These are phyloP conservation scores for Psettodes erumei DNA, from an alignment of 2,113 vertebrate genomes.

Conservation along the genomic window DNA sequence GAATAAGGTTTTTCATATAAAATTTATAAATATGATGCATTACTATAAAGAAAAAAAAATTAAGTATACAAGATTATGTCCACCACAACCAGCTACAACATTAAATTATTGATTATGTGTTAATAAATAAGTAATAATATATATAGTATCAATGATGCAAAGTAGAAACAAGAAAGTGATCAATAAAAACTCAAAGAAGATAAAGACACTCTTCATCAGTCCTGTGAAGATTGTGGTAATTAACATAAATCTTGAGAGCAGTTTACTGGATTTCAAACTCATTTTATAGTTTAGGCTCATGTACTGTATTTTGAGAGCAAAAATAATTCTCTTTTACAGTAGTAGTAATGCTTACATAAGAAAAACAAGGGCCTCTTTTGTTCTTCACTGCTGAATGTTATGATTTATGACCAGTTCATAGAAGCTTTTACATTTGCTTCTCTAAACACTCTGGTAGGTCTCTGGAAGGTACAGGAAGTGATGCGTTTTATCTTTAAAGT, in stretches of 20 bases:
- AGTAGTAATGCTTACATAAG: conserved; percentile 9
- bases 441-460: conserved; percentile 32
- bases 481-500: conserved; percentile 44
- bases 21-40: neutral
- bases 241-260: neutral
- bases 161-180: neutral
- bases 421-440: conserved; percentile 31
- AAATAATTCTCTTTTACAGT: conserved; percentile 20
- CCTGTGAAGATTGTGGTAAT: neutral
- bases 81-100: neutral
- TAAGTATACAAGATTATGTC: too few species aligned
- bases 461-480: conserved; percentile 11
- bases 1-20: too few species aligned
- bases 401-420: conserved; percentile 55
- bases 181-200: neutral
- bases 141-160: neutral
- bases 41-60: too few species aligned
- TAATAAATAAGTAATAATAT: neutral
- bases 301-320: conserved; percentile 22
- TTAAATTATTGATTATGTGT: neutral
- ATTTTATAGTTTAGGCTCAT: conserved; percentile 1
- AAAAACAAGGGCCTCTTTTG: conserved; percentile 12
- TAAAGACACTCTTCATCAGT: neutral
- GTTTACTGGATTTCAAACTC: conserved; percentile 5
- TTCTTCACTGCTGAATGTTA: conserved; percentile 1